Conservation (phyloP, 2,113 vertebrate genomes). For the Hirundichthys speculiger region DNA sequence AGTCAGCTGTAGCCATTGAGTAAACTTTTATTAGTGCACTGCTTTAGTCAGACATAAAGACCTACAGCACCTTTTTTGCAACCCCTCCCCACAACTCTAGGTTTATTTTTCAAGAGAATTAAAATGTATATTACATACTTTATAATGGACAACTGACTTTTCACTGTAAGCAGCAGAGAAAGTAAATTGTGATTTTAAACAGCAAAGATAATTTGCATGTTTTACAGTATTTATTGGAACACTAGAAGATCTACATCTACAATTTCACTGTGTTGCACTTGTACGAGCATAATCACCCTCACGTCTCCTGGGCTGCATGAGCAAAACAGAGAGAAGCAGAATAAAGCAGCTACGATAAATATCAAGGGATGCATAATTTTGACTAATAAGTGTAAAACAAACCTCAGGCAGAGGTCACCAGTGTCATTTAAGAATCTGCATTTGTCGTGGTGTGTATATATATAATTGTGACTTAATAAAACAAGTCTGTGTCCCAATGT, state of each 20-base stretch:
- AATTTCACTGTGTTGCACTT: constrained; percentile 7
- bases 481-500: constrained; percentile 2
- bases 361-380: constrained; percentile 10
- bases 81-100: too few relatives aligned
- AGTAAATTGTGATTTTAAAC: constrained; percentile 15
- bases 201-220: background rate
- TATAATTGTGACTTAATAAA: constrained; percentile 35
- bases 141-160: background rate
- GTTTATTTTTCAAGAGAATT: background rate
- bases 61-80: constrained; percentile 32
- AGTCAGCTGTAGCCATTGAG: constrained; percentile 44
- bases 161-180: constrained; percentile 5
- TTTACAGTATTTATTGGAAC: background rate
- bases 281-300: constrained; percentile 11
- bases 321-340: constrained; percentile 10
- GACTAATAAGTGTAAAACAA: constrained; percentile 4
- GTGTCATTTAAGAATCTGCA: constrained; percentile 5
- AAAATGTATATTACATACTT: background rate
- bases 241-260: background rate
- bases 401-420: constrained; percentile 21
- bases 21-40: constrained; percentile 44
- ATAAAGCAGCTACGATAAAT: constrained; percentile 10
- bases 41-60: constrained; percentile 55
- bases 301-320: constrained; percentile 9
- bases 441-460: background rate